Evolutionary conservation across 2,888 invertebrate species (phyloP).

Genomic region (Nephrocerus scutellatus): DNA sequence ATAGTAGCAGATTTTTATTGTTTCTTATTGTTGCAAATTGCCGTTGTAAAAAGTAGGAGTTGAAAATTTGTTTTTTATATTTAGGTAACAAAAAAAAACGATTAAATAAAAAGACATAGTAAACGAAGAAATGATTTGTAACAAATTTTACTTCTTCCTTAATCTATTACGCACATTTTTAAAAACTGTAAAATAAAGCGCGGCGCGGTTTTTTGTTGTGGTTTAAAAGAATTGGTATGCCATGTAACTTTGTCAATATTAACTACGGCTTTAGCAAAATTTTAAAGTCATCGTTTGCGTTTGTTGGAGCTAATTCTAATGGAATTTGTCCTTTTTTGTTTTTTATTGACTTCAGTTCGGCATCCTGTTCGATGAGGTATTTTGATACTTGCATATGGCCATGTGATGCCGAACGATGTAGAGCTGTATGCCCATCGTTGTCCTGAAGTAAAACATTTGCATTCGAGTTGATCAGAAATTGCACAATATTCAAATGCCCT

Average conservation of each 20-base stretch:
- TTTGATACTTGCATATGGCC: conserved; percentile 47
- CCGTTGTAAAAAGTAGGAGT: no score
- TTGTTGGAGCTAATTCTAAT: conserved; percentile 43
- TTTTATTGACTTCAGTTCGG: conserved; percentile 41
- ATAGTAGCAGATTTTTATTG: no score
- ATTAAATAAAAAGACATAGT: no score
- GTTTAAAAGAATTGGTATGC: no score
- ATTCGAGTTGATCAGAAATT: conserved; percentile 57
- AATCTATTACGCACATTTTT: no score
- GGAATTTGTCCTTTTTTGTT: conserved; percentile 49
- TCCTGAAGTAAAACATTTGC: conserved; percentile 62
- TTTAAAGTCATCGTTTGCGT: conserved; percentile 45
- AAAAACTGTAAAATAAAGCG: neutral
- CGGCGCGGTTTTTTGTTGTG: conserved; percentile 1
- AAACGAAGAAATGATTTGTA: no score
- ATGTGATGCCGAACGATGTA: conserved; percentile 66
- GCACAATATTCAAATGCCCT: conserved; percentile 61
- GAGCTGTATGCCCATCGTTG: conserved; percentile 70
- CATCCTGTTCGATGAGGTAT: conserved; percentile 34
- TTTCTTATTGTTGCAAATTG: no score
- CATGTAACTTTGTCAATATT: no score
- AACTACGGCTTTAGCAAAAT: conserved; percentile 41
- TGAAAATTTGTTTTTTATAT: no score
- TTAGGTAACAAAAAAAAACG: no score
- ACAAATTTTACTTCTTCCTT: no score